These are phyloP conservation scores for Clunio marinus DNA, from an alignment of 2,888 invertebrate species.

Conservation along the genomic window DNA sequence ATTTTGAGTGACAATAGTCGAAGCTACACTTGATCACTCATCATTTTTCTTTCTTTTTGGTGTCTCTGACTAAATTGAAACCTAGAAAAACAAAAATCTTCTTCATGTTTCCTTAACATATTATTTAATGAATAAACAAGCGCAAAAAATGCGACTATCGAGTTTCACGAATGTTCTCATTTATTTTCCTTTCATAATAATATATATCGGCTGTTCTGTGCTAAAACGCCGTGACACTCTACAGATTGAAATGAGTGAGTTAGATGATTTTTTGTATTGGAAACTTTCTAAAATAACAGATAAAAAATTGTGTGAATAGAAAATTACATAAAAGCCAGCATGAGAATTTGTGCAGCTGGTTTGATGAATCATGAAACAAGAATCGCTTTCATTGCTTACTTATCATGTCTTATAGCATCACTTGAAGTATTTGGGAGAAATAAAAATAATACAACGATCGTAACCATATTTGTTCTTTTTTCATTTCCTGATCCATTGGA, in stretches of 20 bases:
- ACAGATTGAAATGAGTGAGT: neutral
- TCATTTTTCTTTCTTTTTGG: neutral
- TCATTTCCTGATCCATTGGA: slow-evolving; percentile 7
- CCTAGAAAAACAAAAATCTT: slow-evolving; percentile 1
- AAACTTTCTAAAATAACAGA: slow-evolving; percentile 14
- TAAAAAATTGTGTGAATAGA: neutral
- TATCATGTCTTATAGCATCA: too few relatives aligned
- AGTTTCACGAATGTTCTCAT: slow-evolving; percentile 12
- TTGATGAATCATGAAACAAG: neutral
- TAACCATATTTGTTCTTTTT: neutral
- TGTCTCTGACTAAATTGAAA: neutral
- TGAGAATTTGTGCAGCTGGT: slow-evolving; percentile 19
- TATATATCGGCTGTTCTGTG: too few relatives aligned
- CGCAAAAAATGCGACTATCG: slow-evolving; percentile 3
- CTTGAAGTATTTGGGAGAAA: neutral
- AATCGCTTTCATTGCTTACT: neutral
- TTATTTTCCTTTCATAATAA: too few relatives aligned
- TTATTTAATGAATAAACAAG: neutral
- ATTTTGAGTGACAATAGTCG: slow-evolving; percentile 23
- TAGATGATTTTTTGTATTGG: neutral
- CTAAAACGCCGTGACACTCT: too few relatives aligned
- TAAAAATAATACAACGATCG: neutral
- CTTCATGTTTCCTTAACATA: neutral
- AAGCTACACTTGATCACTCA: slow-evolving; percentile 21
- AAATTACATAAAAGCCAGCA: slow-evolving; percentile 18